phyloP scores from a whole-genome alignment of 1,140 invertebrate genomes.

The Heterodera schachtii region DNA sequence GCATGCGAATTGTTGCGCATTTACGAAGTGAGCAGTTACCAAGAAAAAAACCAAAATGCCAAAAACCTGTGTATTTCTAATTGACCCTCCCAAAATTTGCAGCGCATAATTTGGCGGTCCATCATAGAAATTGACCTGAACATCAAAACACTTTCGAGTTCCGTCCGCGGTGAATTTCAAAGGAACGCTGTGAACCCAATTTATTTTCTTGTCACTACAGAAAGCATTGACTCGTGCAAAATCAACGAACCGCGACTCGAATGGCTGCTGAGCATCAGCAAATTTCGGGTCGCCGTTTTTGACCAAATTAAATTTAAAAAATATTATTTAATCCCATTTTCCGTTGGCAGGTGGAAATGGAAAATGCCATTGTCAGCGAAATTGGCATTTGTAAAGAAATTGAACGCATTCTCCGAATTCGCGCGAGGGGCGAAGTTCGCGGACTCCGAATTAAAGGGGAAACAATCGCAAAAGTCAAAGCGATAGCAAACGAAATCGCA shows the following conservation, averaged over 20 bases:
- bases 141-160: slow-evolving; percentile 23
- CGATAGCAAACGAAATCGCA: background rate
- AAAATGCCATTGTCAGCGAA: background rate
- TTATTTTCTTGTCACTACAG: background rate
- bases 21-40: background rate
- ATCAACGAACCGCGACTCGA: slow-evolving; percentile 33
- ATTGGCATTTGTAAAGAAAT: background rate
- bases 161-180: background rate
- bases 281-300: slow-evolving; percentile 23
- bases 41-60: background rate
- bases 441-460: background rate
- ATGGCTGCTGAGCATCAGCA: slow-evolving; percentile 29
- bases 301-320: background rate
- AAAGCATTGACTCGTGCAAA: slow-evolving; percentile 29
- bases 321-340: background rate
- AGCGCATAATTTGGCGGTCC: slow-evolving; percentile 31
- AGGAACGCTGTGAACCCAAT: background rate
- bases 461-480: background rate
- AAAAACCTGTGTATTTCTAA: too few relatives aligned
- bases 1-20: background rate
- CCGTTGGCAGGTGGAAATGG: background rate
- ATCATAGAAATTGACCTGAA: slow-evolving; percentile 22
- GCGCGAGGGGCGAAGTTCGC: background rate
- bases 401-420: background rate
- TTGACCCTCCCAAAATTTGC: background rate